These are phyloP conservation scores for Nerophis ophidion DNA, from an alignment of 2,113 vertebrate species.

Conservation along the genomic window DNA sequence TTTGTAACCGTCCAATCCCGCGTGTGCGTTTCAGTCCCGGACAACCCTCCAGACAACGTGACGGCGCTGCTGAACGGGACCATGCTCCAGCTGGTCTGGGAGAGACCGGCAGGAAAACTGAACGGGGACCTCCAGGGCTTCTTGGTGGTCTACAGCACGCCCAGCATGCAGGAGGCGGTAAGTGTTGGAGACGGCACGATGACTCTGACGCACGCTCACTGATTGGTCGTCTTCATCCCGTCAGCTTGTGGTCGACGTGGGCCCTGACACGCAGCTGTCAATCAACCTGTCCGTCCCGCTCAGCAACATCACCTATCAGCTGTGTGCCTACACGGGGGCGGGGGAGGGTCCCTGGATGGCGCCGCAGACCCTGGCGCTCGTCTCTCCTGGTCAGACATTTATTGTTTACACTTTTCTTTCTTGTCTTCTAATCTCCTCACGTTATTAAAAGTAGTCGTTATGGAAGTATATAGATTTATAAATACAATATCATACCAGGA, in stretches of 20 bases:
- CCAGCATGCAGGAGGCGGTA: constrained; percentile 44
- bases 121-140: constrained; percentile 82
- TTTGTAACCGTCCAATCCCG: background rate
- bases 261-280: constrained; percentile 69
- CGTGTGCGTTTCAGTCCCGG: constrained; percentile 71
- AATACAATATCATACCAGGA: no score
- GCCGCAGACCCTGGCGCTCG: constrained; percentile 65
- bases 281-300: constrained; percentile 71
- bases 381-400: constrained; percentile 53
- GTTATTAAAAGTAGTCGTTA: no score
- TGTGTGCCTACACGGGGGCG: constrained; percentile 78
- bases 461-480: no score
- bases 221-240: background rate
- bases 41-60: constrained; percentile 74
- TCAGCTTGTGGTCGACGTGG: constrained; percentile 72
- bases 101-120: constrained; percentile 64
- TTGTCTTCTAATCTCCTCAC: no score
- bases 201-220: background rate
- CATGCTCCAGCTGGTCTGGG: constrained; percentile 74
- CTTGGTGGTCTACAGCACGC: constrained; percentile 73
- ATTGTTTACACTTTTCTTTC: no score
- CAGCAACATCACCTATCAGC: constrained; percentile 75
- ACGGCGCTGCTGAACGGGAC: constrained; percentile 74
- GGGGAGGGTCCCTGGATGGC: constrained; percentile 84
- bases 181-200: no score